Base-by-base conservation (phyloP, 1,140 invertebrate genomes). In the Drosophila truncata region DNA sequence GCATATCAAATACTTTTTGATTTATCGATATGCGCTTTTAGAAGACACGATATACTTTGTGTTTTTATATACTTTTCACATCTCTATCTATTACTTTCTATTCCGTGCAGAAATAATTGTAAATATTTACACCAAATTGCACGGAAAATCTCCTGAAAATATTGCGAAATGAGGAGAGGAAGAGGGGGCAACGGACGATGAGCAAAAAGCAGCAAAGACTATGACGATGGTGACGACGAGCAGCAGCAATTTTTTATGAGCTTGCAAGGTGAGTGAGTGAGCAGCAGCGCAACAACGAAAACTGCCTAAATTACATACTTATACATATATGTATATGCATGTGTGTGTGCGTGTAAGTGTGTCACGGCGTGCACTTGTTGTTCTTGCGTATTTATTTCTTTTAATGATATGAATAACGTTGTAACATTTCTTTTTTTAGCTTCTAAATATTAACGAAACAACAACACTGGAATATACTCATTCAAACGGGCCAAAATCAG, bases 241-340 rank as follows among this genome's bases (percentile, higher is more conserved):
- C 66, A 64, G 60, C 59, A 25, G 31, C 37, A 47, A 72, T 87
- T 71, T 47, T 47, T 27, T 27, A 47, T 27, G 46, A 47, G 23
- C 46, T 71, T 62, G 87, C 76, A 75, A 84, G 81, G 81, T 84
- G 66, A 81, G 78, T 84, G 66, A 81, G 78, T 75, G 82, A 78
- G 63, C 74, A 67, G 41, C 42, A 69, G 31, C 64, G 37, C 64
- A 78, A 59, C 63, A 55, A 60, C 54, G 46, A 20, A 49, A 70
- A 44, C 49, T 84, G 55, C 49, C 81, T 44, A 85, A 80, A 78
- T 58, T 58, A 66, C 42, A 47, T 44, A 41, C 35, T 35, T n/a
- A 58, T 31, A 44, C 37, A 59, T 27, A 31, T 61, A 3, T 11
- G 5, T 49, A n/a, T 13, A 55, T 37, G 13, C 8, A 25, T 41